These are phyloP conservation scores for Eupithecia vulgata DNA, from an alignment of 2,888 invertebrate species.

Conservation along the genomic window DNA sequence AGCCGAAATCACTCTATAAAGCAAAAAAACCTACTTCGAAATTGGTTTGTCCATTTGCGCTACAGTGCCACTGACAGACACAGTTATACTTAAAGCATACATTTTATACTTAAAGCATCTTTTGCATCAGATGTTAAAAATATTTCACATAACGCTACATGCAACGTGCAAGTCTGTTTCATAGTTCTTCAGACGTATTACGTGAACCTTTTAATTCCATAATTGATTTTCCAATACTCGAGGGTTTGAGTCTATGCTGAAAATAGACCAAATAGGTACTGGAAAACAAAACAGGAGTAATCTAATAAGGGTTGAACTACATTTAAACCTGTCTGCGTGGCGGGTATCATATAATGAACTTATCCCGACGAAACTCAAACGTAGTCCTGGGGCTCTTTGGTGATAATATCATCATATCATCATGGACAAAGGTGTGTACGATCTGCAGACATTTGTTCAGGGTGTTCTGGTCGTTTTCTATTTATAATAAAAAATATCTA, in stretches of 20 bases:
- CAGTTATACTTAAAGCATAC: neutral
- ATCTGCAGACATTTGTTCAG: too few species aligned
- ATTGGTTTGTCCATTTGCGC: neutral
- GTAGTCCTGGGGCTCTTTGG: too few species aligned
- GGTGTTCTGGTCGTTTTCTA: too few species aligned
- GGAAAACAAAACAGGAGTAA: conserved; percentile 52
- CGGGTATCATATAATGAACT: neutral
- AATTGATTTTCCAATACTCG: conserved; percentile 16
- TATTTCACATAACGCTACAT: neutral
- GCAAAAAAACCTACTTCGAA: neutral
- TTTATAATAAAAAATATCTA: too few species aligned
- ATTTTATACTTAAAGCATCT: neutral
- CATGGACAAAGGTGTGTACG: too few species aligned
- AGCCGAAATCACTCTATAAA: neutral
- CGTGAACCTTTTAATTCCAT: neutral
- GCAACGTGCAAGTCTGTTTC: neutral
- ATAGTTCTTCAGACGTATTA: neutral
- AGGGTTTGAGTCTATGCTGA: conserved; percentile 1
- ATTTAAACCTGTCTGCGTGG: neutral
- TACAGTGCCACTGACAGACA: neutral
- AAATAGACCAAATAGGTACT: conserved; percentile 31
- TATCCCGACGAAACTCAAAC: neutral
- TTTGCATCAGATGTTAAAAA: neutral
- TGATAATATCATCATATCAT: too few species aligned
- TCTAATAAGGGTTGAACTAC: conserved; percentile 54